Base-by-base conservation (phyloP, 1,140 invertebrate species). In the Penaeus chinensis region DNA sequence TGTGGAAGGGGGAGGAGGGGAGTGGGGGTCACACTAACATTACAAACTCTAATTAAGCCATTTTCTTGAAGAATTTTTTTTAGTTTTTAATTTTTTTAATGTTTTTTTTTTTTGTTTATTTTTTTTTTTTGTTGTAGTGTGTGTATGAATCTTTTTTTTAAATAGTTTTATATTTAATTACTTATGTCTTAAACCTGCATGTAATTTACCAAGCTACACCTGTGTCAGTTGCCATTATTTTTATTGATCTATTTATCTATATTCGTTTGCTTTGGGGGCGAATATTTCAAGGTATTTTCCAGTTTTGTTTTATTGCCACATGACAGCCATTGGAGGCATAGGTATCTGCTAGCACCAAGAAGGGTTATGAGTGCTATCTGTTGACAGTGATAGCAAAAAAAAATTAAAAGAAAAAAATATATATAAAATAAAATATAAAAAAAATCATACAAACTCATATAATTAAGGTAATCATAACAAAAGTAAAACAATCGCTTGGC, bases 311-410 rank as follows among this genome's bases (percentile, higher is more conserved):
- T 85, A 85, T 85, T 85, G 83, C 83, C 83, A 85, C 47, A 74
- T 24, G 69, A 85, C 63, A 54, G 71, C 32, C 69, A 27, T 27
- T n/a, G 24, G 61, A 65, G 83, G 27, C 19, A 42, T 19, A 7
- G 42, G 74, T 24, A 85, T 76, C 32, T 76, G 83, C 83, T 85
- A 85, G 83, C 83, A 85, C 83, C 83, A 85, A 85, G 83, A 85
- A 85, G 71, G 76, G 83, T 76, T 27, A 76, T 61, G 42, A 71
- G n/a, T 61, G 71, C 47, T 47, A 47, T 47, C 81, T 66, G 32
- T 24, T 54, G 63, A 82, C 74, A 77, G 37, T 77, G 74, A 47
- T 60, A 78, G 80, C 80, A 47, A 47, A 13, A 47, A 47, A 47
- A 47, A 47, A 47, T 2, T 10, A 47, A 13, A 47, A 47, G 0